These are phyloP conservation scores for Aquatica leii DNA, from an alignment of 2,888 invertebrate species.

Conservation along the genomic window DNA sequence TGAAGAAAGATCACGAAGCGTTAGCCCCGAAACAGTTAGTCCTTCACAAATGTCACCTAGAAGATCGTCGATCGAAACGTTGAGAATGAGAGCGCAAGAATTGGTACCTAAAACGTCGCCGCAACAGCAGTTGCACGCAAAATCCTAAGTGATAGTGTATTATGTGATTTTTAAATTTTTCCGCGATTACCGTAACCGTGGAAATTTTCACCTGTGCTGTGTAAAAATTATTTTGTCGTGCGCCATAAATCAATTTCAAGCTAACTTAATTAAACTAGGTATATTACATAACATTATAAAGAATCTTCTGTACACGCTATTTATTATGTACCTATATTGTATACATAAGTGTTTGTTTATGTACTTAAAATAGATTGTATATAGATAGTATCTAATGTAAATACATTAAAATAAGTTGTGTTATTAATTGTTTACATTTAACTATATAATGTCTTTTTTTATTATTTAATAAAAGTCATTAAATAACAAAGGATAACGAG, in stretches of 20 bases:
- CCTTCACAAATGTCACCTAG: slow-evolving; percentile 53
- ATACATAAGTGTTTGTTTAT: slow-evolving; percentile 15
- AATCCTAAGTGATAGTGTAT: slow-evolving; percentile 46
- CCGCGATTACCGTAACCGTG: neutral
- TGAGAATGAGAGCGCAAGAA: slow-evolving; percentile 64
- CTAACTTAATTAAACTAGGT: slow-evolving; percentile 20
- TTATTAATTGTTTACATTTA: slow-evolving; percentile 17
- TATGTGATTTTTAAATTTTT: neutral
- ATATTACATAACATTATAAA: neutral
- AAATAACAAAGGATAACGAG: neutral
- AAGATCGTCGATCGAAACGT: slow-evolving; percentile 60
- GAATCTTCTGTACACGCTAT: slow-evolving; percentile 8
- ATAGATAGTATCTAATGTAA: slow-evolving; percentile 21
- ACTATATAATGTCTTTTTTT: neutral
- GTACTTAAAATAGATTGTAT: slow-evolving; percentile 15
- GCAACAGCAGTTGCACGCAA: slow-evolving; percentile 55
- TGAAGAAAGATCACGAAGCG: slow-evolving; percentile 57
- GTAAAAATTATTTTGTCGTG: slow-evolving; percentile 20
- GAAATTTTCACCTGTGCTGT: slow-evolving; percentile 19
- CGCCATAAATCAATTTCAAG: slow-evolving; percentile 27
- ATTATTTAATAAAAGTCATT: neutral
- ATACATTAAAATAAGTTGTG: slow-evolving; percentile 21
- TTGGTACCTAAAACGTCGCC: slow-evolving; percentile 54
- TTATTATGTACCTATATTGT: slow-evolving; percentile 16
- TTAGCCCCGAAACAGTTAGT: slow-evolving; percentile 54